Base-by-base conservation (phyloP, 2,113 vertebrate species). In the Chinchilla lanigera region DNA sequence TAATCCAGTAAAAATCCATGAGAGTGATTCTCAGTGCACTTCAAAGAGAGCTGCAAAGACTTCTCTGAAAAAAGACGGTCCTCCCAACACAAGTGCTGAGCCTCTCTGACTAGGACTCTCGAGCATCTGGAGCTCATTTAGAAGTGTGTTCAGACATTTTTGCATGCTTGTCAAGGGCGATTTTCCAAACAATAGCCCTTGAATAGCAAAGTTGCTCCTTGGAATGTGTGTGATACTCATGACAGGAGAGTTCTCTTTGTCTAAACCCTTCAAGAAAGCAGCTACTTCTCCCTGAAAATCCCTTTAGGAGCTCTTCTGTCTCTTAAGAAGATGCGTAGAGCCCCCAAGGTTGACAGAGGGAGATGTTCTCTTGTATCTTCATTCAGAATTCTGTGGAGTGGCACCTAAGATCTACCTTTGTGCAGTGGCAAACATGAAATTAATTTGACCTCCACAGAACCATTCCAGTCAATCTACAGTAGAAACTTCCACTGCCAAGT, bases 121-220 rank as follows among this genome's bases (percentile, higher is more conserved):
- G 82, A 94, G 96, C 96, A 95, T 44, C 81, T 90, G 86, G 56
- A 90, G 80, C 94, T 97, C 96, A 94, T 94, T 95, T 90, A 94
- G 84, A 96, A 97, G 89, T 52, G 54, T 65, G 35, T 93, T 77
- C 63, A 95, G 83, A 60, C 83, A 75, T 92, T 93, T 97, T 95
- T 97, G 95, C 95, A 96, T 97, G 80, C 58, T 78, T 84, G 54
- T 26, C 56, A 96, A 97, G 97, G 80, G 12, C 3, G 14, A 47
- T 63, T 97, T 97, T 95, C 96, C 89, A 87, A 98, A 61, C 44
- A 89, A 94, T 19, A 96, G 77, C 83, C 93, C 86, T 95, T 38
- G 54, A 97, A 88, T 41, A 84, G 80, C 96, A 96, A 97, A 95
- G 97, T 92, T 90, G 67, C 80, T 94, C 78, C 41, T 93, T 96